Evolutionary conservation across 2,888 invertebrate species (phyloP).

Genomic region (Zygothrica quintamaculata): DNA sequence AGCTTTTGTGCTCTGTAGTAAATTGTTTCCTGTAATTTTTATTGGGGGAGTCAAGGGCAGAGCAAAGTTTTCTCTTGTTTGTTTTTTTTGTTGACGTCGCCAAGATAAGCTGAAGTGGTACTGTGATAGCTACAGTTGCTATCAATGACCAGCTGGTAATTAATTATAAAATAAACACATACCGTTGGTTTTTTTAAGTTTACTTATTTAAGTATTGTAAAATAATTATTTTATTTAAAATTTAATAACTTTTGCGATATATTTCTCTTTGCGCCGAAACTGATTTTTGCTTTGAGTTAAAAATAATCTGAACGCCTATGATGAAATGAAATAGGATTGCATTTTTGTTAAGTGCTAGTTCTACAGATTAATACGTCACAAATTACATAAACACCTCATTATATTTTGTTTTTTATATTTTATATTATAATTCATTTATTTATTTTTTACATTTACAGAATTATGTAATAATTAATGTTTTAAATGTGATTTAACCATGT

Average conservation of each 20-base stretch:
- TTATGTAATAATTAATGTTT: too few species aligned
- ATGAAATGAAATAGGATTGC: constrained; percentile 10
- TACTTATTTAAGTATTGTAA: constrained; percentile 11
- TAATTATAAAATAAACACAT: constrained; percentile 20
- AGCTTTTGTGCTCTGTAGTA: not conserved
- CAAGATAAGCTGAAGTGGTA: constrained; percentile 12
- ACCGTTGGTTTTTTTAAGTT: not conserved
- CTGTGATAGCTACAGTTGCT: constrained; percentile 21
- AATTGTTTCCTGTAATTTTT: constrained; percentile 3
- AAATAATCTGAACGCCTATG: constrained; percentile 13
- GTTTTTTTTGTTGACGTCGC: constrained; percentile 8
- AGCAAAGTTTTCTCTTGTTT: constrained; percentile 39
- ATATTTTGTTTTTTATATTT: too few species aligned
- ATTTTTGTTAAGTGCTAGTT: too few species aligned
- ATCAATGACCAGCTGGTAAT: constrained; percentile 40
- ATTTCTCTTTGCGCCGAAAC: constrained; percentile 38
- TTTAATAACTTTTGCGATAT: constrained; percentile 22
- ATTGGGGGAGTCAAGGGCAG: constrained; percentile 24
- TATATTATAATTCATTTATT: too few species aligned
- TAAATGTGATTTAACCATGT: too few species aligned
- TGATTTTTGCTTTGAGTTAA: not conserved
- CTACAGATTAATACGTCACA: too few species aligned
- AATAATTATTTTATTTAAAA: constrained; percentile 6
- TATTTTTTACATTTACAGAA: too few species aligned
- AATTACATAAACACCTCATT: too few species aligned